phyloP scores from a whole-genome alignment of 2,113 vertebrate genomes.

The Corydoras maculifer region DNA sequence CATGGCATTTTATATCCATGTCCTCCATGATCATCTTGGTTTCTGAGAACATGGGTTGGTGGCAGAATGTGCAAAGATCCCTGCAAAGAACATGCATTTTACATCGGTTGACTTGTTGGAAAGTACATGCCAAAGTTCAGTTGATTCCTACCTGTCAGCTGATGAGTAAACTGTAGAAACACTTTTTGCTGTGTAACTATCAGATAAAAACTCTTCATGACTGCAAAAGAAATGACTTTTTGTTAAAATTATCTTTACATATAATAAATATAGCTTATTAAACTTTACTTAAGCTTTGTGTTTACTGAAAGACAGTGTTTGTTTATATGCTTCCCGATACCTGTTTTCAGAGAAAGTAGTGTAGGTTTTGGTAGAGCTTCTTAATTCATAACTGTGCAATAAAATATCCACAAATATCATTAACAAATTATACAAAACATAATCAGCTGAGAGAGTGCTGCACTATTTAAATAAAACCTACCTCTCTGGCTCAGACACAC shows the following conservation, averaged over 20 bases:
- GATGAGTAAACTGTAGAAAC: conserved; percentile 47
- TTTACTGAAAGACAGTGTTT: background rate
- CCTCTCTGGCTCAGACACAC: conserved; percentile 73
- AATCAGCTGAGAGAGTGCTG: background rate
- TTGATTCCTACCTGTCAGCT: conserved; percentile 53
- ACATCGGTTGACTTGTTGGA: no score
- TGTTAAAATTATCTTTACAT: background rate
- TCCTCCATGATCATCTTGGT: conserved; percentile 92
- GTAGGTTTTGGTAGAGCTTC: conserved; percentile 15
- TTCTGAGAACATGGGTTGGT: conserved; percentile 75
- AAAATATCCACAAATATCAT: background rate
- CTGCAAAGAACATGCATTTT: conserved; percentile 58
- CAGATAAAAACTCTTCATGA: conserved; percentile 38
- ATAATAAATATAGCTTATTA: no score
- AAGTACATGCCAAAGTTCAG: background rate
- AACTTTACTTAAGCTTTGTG: background rate
- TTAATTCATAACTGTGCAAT: conserved; percentile 24
- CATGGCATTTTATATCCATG: conserved; percentile 86
- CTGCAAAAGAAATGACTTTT: conserved; percentile 34
- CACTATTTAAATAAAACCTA: conserved; percentile 46
- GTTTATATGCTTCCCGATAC: background rate
- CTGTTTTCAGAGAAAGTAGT: conserved; percentile 28
- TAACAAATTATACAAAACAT: background rate
- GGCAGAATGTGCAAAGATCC: conserved; percentile 86
- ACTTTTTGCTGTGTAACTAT: conserved; percentile 44